Conservation (phyloP, 2,888 invertebrate genomes). For the Ichneumoninae sp. region DNA sequence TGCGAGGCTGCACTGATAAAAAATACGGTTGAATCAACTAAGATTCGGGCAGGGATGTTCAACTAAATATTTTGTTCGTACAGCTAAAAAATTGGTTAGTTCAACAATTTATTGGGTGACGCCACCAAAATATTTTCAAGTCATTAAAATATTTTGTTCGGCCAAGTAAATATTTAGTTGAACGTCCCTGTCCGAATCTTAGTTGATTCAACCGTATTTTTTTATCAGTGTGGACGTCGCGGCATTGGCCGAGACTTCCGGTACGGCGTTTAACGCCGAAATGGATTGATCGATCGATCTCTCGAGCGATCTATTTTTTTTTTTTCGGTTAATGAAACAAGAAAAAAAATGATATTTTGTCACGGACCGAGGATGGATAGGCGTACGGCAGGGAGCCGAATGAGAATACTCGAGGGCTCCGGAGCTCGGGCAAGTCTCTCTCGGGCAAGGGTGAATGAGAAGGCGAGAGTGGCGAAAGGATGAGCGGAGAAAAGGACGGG, state of each 20-base stretch:
- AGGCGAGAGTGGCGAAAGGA: slow-evolving; percentile 35
- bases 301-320: neutral
- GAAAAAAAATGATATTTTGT: slow-evolving; percentile 47
- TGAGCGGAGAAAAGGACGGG: neutral
- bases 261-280: neutral
- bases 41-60: too few relatives aligned
- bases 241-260: neutral
- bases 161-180: too few relatives aligned
- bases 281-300: neutral
- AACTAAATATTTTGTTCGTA: too few relatives aligned
- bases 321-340: neutral
- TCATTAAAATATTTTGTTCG: too few relatives aligned
- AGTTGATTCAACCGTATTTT: too few relatives aligned
- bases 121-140: too few relatives aligned
- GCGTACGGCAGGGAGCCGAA: slow-evolving; percentile 14
- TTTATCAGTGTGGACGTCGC: too few relatives aligned
- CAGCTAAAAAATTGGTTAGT: too few relatives aligned
- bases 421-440: slow-evolving; percentile 37
- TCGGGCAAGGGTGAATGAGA: slow-evolving; percentile 50
- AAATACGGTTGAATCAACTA: too few relatives aligned
- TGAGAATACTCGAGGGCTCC: slow-evolving; percentile 46
- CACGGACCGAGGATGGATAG: slow-evolving; percentile 51
- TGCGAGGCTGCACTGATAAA: neutral
- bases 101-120: too few relatives aligned
- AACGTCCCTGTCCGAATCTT: too few relatives aligned